Evolutionary conservation across 2,113 vertebrate genomes (phyloP), one percentile per base, ranked within the genome.

Genomic region (Cryptoleucopteryx plumbea): DNA sequence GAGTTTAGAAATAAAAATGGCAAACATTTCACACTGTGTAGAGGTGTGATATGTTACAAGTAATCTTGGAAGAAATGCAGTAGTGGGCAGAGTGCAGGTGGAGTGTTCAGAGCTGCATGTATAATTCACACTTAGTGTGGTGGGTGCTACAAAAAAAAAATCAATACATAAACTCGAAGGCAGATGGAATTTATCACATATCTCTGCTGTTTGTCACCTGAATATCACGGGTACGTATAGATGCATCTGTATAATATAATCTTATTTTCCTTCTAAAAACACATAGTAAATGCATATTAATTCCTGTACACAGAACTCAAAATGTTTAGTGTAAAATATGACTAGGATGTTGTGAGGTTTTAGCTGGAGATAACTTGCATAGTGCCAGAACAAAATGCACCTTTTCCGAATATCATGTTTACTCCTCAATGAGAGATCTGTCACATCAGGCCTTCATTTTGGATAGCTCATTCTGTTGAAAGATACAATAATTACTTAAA

Each of bases 21-120:
- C 85, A 94, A 90, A 38, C 94, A 86, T 78, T 97, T 97, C 90
- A 67, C 92, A 81, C 85, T 78, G 20, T 80, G 42, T 34, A 86
- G 85, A 94, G 75, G 88, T 96, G 96, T 86, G 88, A 95, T 65
- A 90, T 86, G 67, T 93, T 95, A 27, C 53, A 88, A 95, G 90
- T 70, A 77, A 92, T 96, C 75, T 80, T 94, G 85, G 72, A 96
- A 93, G 67, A 95, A 94, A 86, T 53, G 26, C 29, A 86, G 50
- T 52, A 83, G 96, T 96, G 90, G 90, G 95, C 79, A 95, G 93
- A 93, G 74, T 88, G 88, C 91, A 96, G 88, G 93, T 95, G 96
- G 86, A 95, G 42, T 90, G 82, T 95, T 95, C 85, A 62, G 79
- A 95, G 29, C 79, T 83, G 71, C 59, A 59, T 88, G 58, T 95